These are phyloP conservation scores for Nebria brevicollis DNA, from an alignment of 2,888 invertebrate genomes.

Conservation along the genomic window DNA sequence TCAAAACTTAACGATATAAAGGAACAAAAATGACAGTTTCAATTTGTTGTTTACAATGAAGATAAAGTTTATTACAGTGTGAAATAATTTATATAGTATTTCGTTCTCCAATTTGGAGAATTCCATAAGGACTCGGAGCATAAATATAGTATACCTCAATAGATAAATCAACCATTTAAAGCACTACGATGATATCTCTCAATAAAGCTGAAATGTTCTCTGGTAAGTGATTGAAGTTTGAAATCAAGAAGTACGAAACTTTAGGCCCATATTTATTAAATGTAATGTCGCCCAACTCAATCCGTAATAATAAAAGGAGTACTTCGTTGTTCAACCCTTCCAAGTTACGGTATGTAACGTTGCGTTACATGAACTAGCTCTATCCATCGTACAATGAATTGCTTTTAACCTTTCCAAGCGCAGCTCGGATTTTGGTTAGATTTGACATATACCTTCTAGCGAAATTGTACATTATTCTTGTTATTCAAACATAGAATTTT, in stretches of 20 bases:
- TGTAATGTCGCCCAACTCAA: not conserved
- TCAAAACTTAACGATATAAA: too few species aligned
- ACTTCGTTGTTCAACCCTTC: not conserved
- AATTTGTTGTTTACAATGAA: too few species aligned
- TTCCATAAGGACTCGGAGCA: too few species aligned
- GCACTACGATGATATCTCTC: too few species aligned
- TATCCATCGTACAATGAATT: slow-evolving; percentile 17
- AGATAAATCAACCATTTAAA: too few species aligned
- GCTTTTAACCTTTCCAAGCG: slow-evolving; percentile 16
- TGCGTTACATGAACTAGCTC: not conserved
- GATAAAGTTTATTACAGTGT: too few species aligned
- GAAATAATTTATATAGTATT: too few species aligned
- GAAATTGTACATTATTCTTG: not conserved
- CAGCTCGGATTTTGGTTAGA: not conserved
- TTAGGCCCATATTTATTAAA: not conserved
- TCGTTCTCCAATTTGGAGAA: too few species aligned
- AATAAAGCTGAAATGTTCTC: not conserved
- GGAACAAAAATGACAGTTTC: too few species aligned
- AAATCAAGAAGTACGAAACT: not conserved
- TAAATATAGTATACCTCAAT: too few species aligned
- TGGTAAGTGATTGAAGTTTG: not conserved
- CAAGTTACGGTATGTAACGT: not conserved
- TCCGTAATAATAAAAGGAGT: not conserved
- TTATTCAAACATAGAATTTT: too few species aligned
- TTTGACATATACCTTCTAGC: not conserved